Conservation (phyloP, 2,113 vertebrate genomes). For the Oceanodroma tethys region DNA sequence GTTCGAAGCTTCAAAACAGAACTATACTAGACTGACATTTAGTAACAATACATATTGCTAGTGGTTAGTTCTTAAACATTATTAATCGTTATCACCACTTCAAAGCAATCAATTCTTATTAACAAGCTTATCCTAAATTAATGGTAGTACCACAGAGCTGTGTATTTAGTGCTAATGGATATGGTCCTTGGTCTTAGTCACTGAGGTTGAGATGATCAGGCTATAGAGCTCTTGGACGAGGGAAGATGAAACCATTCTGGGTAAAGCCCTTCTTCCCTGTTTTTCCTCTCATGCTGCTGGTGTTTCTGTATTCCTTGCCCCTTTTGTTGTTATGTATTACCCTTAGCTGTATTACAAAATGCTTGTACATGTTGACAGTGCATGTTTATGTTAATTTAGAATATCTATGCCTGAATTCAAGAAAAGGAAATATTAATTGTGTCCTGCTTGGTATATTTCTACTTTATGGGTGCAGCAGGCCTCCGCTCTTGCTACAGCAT, state of each 20-base stretch:
- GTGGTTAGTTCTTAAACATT: neutral
- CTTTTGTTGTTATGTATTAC: neutral
- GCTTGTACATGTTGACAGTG: neutral
- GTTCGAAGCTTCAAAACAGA: neutral
- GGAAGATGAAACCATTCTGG: neutral
- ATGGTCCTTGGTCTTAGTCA: neutral
- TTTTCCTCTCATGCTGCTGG: neutral
- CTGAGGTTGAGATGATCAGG: neutral
- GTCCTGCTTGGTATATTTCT: neutral
- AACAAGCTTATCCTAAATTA: neutral
- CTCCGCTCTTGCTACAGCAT: neutral
- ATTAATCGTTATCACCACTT: neutral
- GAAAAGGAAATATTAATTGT: neutral
- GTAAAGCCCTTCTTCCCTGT: neutral
- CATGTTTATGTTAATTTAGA: neutral
- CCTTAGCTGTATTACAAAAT: neutral
- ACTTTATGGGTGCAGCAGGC: neutral
- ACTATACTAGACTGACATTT: neutral
- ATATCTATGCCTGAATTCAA: neutral
- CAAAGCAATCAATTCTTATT: neutral
- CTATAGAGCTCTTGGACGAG: neutral
- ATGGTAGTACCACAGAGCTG: neutral
- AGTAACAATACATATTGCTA: neutral
- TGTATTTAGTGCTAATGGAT: neutral
- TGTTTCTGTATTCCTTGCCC: neutral